Base-by-base conservation (phyloP, 2,888 invertebrate genomes). In the Morpho achilles region DNA sequence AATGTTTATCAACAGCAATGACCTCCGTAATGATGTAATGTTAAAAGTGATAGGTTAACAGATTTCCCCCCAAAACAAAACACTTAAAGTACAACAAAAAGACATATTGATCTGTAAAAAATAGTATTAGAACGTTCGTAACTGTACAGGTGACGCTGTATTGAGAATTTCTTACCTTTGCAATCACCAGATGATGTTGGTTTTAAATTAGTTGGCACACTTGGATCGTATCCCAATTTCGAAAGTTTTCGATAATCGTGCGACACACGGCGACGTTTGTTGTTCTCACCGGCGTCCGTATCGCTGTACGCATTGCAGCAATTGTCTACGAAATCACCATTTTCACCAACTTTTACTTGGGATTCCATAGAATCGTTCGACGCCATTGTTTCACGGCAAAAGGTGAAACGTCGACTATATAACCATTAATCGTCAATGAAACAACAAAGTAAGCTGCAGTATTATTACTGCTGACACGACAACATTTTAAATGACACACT, bases 1-100 rank as follows among this genome's bases (percentile, higher is more conserved):
- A 75, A 71, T 90, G 89, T 90, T 90, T 82, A 88, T 88, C 82
- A 89, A 90, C 89, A 90, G 67, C 71, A 76, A 68, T 87, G 87
- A 87, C 89, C 88, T 87, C 88, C 77, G 76, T 75, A 77, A 69
- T 87, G 85, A 88, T 87, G 87, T 86, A 87, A 87, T 80, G 81
- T 75, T 3, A 70, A 69, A 66, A 72, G 71, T 68, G 70, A 79
- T 87, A 89, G 89, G 88, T 88, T 89, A 89, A 75, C 70, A 73
- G 65, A 72, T 85, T 88, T 88, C 88, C 89, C 89, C 84, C 89
- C 89, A 87, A 87, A 86, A 85, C 70, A 67, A 70, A 67, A 61
- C 53, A 66, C 46, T 60, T 58, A 60, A 45, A 51, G n/a, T 23
- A 56, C 41, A 53, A 45, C 39, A 50, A 7, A 42, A 50, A 7